Base-by-base conservation (phyloP, 2,888 invertebrate genomes). In the Ashinkailepas kermadecensis region DNA sequence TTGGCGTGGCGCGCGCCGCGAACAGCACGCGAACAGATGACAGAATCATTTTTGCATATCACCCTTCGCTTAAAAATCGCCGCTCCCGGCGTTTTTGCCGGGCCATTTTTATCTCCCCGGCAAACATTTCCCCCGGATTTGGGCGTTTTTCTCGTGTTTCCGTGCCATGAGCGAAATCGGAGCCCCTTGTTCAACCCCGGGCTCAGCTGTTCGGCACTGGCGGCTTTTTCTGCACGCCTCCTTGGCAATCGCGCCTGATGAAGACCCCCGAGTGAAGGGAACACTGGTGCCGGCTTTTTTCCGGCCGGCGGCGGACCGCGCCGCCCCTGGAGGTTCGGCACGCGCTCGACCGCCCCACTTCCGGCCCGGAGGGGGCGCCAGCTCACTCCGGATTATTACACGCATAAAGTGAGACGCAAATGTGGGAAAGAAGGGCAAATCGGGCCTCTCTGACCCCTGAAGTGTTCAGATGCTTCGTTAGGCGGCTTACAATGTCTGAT, bases 61-160 rank as follows among this genome's bases (percentile, higher is more conserved):
- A 74, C 74, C 74, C 74, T 74, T 21, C 74, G 74, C 74, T 74
- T 54, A 74, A 74, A 74, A 74, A 74, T 74, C 74, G 74, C 74
- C 23, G 54, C 74, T 56, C 15, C 21, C 12, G 9, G 21, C 9
- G 18, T 74, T 74, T 74, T 74, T 74, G 74, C 56, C 54, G 39
- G 13, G 21, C 54, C 74, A 56, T 74, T 74, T 74, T 74, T 56
- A 56, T 56, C 56, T 21, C 10, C 18, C 23, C 54, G 56, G 54
- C 74, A 74, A 56, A 74, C 74, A 74, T 74, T 74, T 21, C 54
- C 56, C 56, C 65, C 54, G 13, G 21, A 74, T 56, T 56, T 18
- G 21, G 54, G 54, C 74, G 54, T 56, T 74, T 74, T 70, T 74
- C 21, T 15, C 54, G 21, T 56, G 74, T 56, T 74, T 74, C 74